Evolutionary conservation across 2,888 invertebrate genomes (phyloP).

Genomic region (Ceriagrion tenellum): DNA sequence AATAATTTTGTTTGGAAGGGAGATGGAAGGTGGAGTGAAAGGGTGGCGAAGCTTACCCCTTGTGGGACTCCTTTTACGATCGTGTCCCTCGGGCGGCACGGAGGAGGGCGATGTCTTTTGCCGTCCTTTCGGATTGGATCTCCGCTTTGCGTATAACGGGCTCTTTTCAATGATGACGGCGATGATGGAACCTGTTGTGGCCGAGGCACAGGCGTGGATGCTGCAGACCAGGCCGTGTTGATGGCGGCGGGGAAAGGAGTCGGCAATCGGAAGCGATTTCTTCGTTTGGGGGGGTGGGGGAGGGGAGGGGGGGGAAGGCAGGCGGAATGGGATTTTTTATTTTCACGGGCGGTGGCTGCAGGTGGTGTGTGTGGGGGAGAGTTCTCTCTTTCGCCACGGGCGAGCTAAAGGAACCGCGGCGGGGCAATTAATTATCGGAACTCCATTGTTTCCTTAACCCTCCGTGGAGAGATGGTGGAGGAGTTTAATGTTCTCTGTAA

Average conservation of each 20-base stretch:
- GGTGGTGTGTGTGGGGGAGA: no score
- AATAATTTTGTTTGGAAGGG: background rate
- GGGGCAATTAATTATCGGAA: background rate
- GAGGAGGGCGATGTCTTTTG: slow-evolving; percentile 23
- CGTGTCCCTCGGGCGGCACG: background rate
- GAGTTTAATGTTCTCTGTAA: background rate
- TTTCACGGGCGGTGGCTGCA: background rate
- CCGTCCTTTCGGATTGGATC: slow-evolving; percentile 62
- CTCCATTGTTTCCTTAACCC: background rate
- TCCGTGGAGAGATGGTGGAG: background rate
- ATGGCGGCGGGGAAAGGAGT: background rate
- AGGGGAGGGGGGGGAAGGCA: background rate
- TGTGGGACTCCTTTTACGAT: background rate
- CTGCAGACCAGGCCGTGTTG: background rate
- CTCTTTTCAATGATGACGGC: slow-evolving; percentile 64
- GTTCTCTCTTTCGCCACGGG: background rate
- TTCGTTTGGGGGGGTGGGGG: background rate
- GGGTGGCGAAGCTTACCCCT: background rate
- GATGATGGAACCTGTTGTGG: slow-evolving; percentile 61
- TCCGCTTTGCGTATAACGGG: slow-evolving; percentile 63
- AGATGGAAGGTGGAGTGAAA: background rate
- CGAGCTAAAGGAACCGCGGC: background rate
- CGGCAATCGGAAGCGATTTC: slow-evolving; percentile 12
- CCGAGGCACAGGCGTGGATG: background rate
- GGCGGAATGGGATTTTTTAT: background rate